Percentiles rank a stretch among this genome's conserved stretches.
phyloP scores from a whole-genome alignment of 2,113 vertebrate genomes.

The Tachuris rubrigastra region DNA sequence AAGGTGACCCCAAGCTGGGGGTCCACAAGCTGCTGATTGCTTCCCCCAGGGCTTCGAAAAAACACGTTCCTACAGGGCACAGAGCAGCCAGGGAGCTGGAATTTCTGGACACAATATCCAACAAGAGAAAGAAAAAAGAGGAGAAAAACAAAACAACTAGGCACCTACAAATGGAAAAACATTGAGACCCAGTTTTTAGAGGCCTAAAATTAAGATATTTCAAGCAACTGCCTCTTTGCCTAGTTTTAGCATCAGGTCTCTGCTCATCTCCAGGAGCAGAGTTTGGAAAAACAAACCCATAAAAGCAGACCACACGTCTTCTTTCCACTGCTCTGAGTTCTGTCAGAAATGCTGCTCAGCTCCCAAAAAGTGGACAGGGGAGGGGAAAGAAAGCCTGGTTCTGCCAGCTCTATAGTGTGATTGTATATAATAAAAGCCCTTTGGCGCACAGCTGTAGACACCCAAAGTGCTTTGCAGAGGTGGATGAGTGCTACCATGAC shows the following conservation, averaged over 20 bases:
- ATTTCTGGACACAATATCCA: neutral
- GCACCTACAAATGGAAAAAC: neutral
- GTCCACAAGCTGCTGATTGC: neutral
- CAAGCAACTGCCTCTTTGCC: neutral
- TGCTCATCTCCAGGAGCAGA: neutral
- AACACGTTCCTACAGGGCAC: fast-evolving
- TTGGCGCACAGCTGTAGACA: neutral
- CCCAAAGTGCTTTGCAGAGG: neutral
- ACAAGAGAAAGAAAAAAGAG: neutral
- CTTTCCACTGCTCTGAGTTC: neutral
- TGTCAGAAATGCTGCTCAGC: neutral
- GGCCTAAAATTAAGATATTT: neutral
- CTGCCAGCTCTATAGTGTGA: fast-evolving
- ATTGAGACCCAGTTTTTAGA: neutral
- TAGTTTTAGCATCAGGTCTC: neutral
- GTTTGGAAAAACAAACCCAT: constrained; percentile 28
- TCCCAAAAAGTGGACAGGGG: neutral
- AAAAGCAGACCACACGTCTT: neutral
- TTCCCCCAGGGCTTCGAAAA: neutral
- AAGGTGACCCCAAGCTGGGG: neutral
- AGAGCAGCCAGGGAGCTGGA: neutral
- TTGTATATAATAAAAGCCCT: neutral
- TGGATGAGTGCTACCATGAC: fast-evolving
- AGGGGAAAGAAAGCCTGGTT: neutral
- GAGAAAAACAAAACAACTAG: neutral